Evolutionary conservation across 2,797 vertebrate species (phyloP), one percentile per base, ranked within the genome.

Genomic region (Pangasius mekongensis): DNA sequence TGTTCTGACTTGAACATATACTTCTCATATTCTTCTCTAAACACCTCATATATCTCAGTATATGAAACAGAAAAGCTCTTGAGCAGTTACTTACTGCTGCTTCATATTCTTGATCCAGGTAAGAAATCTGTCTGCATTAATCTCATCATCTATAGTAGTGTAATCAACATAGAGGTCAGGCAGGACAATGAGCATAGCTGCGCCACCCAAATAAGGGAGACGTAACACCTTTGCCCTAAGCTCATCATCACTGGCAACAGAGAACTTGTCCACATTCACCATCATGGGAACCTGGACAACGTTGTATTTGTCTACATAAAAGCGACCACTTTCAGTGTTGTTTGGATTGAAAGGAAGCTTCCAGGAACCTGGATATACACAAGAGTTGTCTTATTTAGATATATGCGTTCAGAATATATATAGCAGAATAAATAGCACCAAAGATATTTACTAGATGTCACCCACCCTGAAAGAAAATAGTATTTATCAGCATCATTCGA

Each of bases 381-480:
- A 60, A 85, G 14, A 90, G 69, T 49, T 54, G 16, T 76, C 14
- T 33, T 58, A 47, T 30, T 33, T 86, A 76, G 39, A 16, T 24
- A 64, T 33, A 49, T 30, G 27, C 27, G 67, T 49, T 69, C 30
- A 69, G 64, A 69, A 27, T 27, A 78, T 0, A 43, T 10, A 30
- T 3, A n/a, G 1, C 27, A 83, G 11, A 83, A 64, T 66, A 49
- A 64, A 66, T 39, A 60, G 33, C 20, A 82, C 13, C 36, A 43
- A 82, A 27, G 11, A 18, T 22, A 76, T 86, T 47, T 62, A 43
- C 22, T 22, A 76, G 8, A 58, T 0, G 47, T 64, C n/a, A 90
- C 94, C 94, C 95, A 98, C 98, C 98, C 95, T 96, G 95, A 92
- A 98, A 98, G 89, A 97, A 93, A 92, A 98, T 94, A 24, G 97